Base-by-base conservation (phyloP, 2,888 invertebrate genomes). In the Glyphotaelius pellucidus region DNA sequence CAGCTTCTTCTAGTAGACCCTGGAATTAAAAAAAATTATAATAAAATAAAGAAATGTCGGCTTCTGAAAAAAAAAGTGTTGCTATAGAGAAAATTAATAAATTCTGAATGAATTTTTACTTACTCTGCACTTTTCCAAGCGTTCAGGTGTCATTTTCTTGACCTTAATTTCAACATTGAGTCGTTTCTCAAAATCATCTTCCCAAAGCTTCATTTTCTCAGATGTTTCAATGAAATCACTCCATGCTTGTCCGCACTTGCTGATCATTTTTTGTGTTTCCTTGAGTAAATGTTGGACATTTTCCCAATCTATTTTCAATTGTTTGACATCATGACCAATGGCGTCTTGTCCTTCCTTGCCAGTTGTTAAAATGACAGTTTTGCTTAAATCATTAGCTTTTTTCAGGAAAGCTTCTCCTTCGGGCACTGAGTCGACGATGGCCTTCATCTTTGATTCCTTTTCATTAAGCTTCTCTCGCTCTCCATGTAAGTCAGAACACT, bases 401-500 rank as follows among this genome's bases (percentile, higher is more conserved):
- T 97, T 97, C 0, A 99, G 97, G 80, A 98, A 94, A 2, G 96
- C 96, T 94, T 98, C 98, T 89, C 97, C 98, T 95, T 98, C 97
- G 0, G 97, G 96, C 93, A 98, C 95, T 0, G 97, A 96, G 32
- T 96, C 95, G 15, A 97, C 96, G 89, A 98, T 97, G 94, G 97
- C 97, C 90, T 97, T 97, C 42, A 98, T 97, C 94, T 97, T 98
- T 89, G 97, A 97, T 52, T 98, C 97, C 94, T 98, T 98, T 94
- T 97, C 97, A 91, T 97, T 96, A 0, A 98, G 97, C 90, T 97
- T 97, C 89, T 97, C 97, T 94, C 98, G 97, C 94, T 99, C 99
- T 4, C 99, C 99, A 94, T 98, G 98, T 0, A 98, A 97, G 94
- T 99, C 98, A 4, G 98, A 97, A 94, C 98, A 98, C 94, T 98